Evolutionary conservation across 2,888 invertebrate species (phyloP), one percentile per base, ranked within the genome.

Genomic region (Camptogramma bilineatum): DNA sequence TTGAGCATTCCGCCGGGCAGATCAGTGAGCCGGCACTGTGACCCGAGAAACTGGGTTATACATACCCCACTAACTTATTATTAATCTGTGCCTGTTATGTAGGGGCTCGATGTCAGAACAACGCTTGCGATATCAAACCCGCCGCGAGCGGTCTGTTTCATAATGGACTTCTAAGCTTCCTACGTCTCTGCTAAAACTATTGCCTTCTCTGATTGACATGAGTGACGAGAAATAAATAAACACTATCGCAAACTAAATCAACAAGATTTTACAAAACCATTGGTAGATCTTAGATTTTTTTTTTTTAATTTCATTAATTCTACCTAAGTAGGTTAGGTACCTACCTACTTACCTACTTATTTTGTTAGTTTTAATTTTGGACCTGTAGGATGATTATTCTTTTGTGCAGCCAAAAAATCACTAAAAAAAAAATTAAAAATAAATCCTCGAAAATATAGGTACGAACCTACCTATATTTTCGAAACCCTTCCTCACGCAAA

Each of bases 31-130:
- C 70, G 62, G 65, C 74, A 75, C 73, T 77, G 80, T 81, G 81
- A 82, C 80, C 84, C 78, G 76, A 74, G 73, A 80, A 85, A 82
- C 79, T 85, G 76, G 84, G 85, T 84, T 85, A 85, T 77, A 39
- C 13, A 24, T 24, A 74, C 71, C 72, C 62, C 66, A 54, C 52
- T 61, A 62, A 61, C 66, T 65, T 64, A 52, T 48, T 58, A 53
- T 50, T 65, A 66, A 62, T 63, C 68, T 63, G 50, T 54, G 62
- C 19, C 39, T 42, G 18, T 42, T 48, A 48, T 62, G 57, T 61
- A 58, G 31, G 58, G 62, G 61, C 48, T 56, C 39, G 52, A 24
- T 55, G 55, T 44, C 50, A 19, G 50, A 54, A 46, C 60, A 61
- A 28, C 34, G 46, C 18, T 31, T 47, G 62, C 46, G 47, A 52